These are phyloP conservation scores for Rhinoderma darwinii DNA, from an alignment of 2,113 vertebrate genomes.

Conservation along the genomic window DNA sequence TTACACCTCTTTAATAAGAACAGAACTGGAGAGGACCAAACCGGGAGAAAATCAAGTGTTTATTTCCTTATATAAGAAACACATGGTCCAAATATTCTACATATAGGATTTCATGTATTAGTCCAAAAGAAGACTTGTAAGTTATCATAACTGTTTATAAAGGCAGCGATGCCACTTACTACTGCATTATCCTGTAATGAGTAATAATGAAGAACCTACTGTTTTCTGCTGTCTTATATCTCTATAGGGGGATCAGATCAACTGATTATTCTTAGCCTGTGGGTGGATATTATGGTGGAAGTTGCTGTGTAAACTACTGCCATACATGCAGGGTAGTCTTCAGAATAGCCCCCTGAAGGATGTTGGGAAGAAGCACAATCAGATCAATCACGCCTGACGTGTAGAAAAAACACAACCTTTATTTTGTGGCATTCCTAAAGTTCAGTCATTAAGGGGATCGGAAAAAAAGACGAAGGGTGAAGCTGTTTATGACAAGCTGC, in stretches of 20 bases:
- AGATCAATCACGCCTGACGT: conserved; percentile 44
- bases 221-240: conserved; percentile 12
- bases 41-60: no score
- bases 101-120: no score
- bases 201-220: not conserved
- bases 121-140: no score
- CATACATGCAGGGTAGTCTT: not conserved
- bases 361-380: conserved; percentile 56
- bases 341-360: conserved; percentile 35
- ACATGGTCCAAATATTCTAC: no score
- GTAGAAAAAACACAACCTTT: conserved; percentile 12
- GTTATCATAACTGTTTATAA: not conserved
- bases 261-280: not conserved
- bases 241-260: conserved; percentile 31
- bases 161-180: not conserved
- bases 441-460: conserved; percentile 69
- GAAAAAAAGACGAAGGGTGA: conserved; percentile 62
- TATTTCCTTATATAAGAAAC: no score
- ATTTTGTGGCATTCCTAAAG: conserved; percentile 66
- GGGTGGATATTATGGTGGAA: conserved; percentile 41
- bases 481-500: conserved; percentile 64
- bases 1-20: no score
- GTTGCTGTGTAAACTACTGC: conserved; percentile 45
- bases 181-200: not conserved
- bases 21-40: no score